Base-by-base conservation (phyloP, 2,888 invertebrate genomes). In the Mesochorus sp. region DNA sequence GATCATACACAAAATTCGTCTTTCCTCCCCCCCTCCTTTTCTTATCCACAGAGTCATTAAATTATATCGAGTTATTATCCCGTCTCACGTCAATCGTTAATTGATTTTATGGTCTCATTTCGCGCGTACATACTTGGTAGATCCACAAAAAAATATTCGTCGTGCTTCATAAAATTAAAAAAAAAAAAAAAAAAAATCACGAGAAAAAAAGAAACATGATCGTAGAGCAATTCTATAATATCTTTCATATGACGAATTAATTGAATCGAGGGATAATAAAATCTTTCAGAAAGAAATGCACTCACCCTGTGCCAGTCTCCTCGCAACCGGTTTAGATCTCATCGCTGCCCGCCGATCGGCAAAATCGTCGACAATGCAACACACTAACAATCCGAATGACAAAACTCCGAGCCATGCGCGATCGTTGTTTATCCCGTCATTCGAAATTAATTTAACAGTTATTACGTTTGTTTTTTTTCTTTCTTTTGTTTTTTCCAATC, bases 321-420 rank as follows among this genome's bases (percentile, higher is more conserved):
- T 93, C 86, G 95, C 95, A 85, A 95, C 94, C 88, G 95, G 94
- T 91, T 95, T 95, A 84, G 94, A 94, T 92, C 95, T 94, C 95
- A 95, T 95, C 92, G 93, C 91, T 91, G 88, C 55, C 59, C 76
- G 71, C 51, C 76, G 78, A 31, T 71, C 81, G 84, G 78, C 68
- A 78, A 85, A 84, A 77, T 85, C 82, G 82, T 86, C 86, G 88
- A 83, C 84, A 86, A 53, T 71, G 71, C 88, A 89, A 85, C 90
- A n/a, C n/a, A 90, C 90, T 88, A 81, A 84, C 67, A 84, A 85
- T 82, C 82, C 79, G 79, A 74, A 80, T 86, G 81, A 61, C 82
- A 82, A 84, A 87, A 77, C 85, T 82, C 84, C 85, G 86, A 89
- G 88, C 90, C 90, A 91, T 90, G 88, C n/a, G n/a, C 90, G 85